phyloP scores from a whole-genome alignment of 2,113 vertebrate genomes.

The Rhinogobius similis region DNA sequence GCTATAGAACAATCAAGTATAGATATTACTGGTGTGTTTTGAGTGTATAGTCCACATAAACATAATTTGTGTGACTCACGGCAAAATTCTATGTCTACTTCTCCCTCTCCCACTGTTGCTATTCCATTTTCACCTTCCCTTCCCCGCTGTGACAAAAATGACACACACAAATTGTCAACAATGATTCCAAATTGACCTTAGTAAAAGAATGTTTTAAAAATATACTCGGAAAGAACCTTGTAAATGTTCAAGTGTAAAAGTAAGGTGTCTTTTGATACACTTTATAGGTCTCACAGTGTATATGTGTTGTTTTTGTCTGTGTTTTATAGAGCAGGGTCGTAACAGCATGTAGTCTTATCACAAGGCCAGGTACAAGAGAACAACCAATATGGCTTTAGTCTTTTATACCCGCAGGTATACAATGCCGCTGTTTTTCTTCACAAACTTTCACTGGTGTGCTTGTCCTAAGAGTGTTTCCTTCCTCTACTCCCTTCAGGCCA shows the following conservation, averaged over 20 bases:
- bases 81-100: too few species aligned
- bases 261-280: not conserved
- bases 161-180: not conserved
- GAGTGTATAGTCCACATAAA: not conserved
- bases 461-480: conserved; percentile 29
- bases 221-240: not conserved
- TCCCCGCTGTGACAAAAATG: not conserved
- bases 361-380: conserved; percentile 9
- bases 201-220: not conserved
- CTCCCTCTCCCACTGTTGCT: too few species aligned
- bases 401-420: conserved; percentile 3
- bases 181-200: not conserved
- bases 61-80: too few species aligned
- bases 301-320: not conserved
- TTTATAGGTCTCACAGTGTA: not conserved
- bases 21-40: not conserved
- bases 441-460: conserved; percentile 14
- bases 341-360: conserved; percentile 9
- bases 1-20: too few species aligned
- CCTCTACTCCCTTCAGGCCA: conserved; percentile 65
- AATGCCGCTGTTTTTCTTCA: conserved; percentile 9
- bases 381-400: conserved; percentile 9
- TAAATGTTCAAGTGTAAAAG: conserved; percentile 3
- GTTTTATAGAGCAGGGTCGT: not conserved
- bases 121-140: not conserved